Conservation (phyloP, 2,113 vertebrate species). For the Cettia cetti region DNA sequence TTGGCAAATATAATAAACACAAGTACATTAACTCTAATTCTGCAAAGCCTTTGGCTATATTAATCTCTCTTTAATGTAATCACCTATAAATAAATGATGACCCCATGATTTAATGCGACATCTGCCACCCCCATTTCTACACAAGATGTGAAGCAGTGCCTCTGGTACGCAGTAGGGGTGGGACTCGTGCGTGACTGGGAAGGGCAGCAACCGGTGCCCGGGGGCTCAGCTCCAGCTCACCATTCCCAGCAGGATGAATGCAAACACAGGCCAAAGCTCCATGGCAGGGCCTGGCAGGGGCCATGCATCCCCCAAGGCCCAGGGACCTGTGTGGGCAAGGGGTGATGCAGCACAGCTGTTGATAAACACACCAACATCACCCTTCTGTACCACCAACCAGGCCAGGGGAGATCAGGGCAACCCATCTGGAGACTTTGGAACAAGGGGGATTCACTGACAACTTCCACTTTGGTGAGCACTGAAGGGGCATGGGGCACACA, state of each 20-base stretch:
- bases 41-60: conserved; percentile 72
- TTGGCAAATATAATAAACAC: conserved; percentile 42
- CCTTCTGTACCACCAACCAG: not conserved
- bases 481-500: not conserved
- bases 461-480: not conserved
- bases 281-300: rapidly evolving
- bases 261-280: not conserved
- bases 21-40: conserved; percentile 77
- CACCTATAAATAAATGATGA: conserved; percentile 80
- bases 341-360: not conserved
- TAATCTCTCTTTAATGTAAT: conserved; percentile 81
- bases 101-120: conserved; percentile 70
- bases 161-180: not conserved
- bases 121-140: conserved; percentile 55
- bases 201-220: rapidly evolving
- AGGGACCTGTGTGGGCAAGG: rapidly evolving
- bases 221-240: not conserved
- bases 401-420: not conserved
- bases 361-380: not conserved
- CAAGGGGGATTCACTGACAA: not conserved
- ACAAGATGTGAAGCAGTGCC: not conserved
- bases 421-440: rapidly evolving
- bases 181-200: rapidly evolving
- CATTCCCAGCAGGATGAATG: not conserved
- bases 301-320: rapidly evolving